phyloP scores from a whole-genome alignment of 1,140 invertebrate genomes.

The Brachystomella parvula region DNA sequence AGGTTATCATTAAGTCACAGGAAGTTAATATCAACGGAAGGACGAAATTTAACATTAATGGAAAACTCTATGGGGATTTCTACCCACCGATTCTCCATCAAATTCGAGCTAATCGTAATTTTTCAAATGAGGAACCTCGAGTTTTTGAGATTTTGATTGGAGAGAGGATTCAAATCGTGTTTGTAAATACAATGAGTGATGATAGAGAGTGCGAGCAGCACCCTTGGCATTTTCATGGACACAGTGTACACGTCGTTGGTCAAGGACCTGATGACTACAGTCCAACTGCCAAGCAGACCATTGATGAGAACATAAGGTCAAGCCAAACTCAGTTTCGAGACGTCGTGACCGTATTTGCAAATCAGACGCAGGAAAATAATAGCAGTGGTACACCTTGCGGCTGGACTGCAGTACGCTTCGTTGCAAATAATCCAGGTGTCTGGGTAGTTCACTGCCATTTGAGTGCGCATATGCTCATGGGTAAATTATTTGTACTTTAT shows the following conservation, averaged over 20 bases:
- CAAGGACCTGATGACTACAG: slow-evolving; percentile 17
- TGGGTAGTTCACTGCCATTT: slow-evolving; percentile 25
- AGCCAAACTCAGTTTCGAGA: slow-evolving; percentile 10
- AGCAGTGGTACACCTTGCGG: slow-evolving; percentile 15
- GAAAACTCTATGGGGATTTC: background rate
- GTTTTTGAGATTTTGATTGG: slow-evolving; percentile 16
- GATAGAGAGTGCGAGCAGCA: slow-evolving; percentile 26
- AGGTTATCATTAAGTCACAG: slow-evolving; percentile 7
- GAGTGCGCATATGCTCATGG: slow-evolving; percentile 22
- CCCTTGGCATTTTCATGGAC: slow-evolving; percentile 20
- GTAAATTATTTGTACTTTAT: slow-evolving; percentile 22
- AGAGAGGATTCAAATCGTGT: slow-evolving; percentile 19
- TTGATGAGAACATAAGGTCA: background rate
- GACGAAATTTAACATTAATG: slow-evolving; percentile 18
- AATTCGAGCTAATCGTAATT: background rate
- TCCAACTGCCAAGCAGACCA: background rate
- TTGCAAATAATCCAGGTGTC: slow-evolving; percentile 14
- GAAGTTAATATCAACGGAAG: background rate
- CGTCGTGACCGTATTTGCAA: slow-evolving; percentile 17
- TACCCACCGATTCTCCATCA: slow-evolving; percentile 20
- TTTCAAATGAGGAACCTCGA: background rate
- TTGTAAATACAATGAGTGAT: slow-evolving; percentile 18
- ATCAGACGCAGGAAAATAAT: slow-evolving; percentile 11
- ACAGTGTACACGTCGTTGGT: slow-evolving; percentile 21
- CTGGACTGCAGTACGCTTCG: slow-evolving; percentile 17